Conservation (phyloP, 2,113 vertebrate genomes). For the Vimba vimba region DNA sequence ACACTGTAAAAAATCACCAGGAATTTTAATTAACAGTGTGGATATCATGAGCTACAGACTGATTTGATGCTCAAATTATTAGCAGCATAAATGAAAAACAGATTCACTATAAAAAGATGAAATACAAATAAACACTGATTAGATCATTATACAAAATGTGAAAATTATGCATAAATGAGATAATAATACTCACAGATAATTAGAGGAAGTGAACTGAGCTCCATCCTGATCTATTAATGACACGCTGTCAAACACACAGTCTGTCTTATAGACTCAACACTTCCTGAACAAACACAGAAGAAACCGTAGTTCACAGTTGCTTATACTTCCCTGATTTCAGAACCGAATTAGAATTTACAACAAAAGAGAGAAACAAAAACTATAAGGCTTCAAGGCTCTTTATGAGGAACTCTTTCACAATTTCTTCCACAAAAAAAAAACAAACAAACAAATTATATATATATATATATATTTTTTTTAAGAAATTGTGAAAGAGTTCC, state of each 20-base stretch:
- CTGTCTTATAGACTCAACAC: neutral
- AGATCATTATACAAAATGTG: neutral
- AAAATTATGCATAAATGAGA: neutral
- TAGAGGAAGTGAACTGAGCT: neutral
- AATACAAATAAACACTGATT: neutral
- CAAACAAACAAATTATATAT: too few species aligned
- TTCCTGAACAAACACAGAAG: neutral
- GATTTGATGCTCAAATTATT: neutral
- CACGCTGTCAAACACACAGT: neutral
- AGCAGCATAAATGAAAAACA: neutral
- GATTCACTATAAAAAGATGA: neutral
- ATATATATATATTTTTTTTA: too few species aligned
- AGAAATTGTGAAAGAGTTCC: too few species aligned
- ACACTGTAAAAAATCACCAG: too few species aligned
- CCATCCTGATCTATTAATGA: slow-evolving; percentile 10
- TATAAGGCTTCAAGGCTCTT: too few species aligned
- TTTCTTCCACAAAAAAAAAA: too few species aligned
- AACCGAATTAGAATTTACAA: too few species aligned
- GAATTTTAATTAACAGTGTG: too few species aligned
- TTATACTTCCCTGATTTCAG: too few species aligned
- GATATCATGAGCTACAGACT: neutral
- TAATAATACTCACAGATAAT: slow-evolving; percentile 28
- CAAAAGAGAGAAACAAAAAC: too few species aligned
- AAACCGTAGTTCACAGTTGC: too few species aligned
- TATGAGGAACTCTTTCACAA: too few species aligned